Base-by-base conservation (phyloP, 2,888 invertebrate species). In the Phaedon cochleariae region DNA sequence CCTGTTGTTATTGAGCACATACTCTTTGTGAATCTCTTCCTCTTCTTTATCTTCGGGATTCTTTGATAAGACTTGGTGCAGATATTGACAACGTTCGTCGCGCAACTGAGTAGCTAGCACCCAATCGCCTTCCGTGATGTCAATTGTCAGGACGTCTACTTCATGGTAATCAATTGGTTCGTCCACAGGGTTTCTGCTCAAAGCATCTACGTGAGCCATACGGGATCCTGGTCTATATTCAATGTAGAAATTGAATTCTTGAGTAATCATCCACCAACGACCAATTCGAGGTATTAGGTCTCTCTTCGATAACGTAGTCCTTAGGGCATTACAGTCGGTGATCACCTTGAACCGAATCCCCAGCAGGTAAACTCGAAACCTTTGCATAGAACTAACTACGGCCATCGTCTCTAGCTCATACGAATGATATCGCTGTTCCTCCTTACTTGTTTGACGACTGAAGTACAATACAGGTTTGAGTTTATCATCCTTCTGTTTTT, bases 331-430 rank as follows among this genome's bases (percentile, higher is more conserved):
- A 48, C 80, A 81, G 55, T 83, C 82, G 0, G 76, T 79, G 1
- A 74, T 61, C 1, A 79, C 67, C 6, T 64, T 74, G 41, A 79
- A 77, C 1, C 48, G 46, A 5, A 68, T 65, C 1, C 76, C 76
- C 10, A 74, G 64, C 0, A 79, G 53, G 54, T 78, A 79, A 10
- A 69, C 65, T 20, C 75, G 67, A 62, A 79, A 77, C 52, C 76
- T 64, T 29, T 66, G 21, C 3, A 77, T 29, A 1, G 73, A 73
- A 37, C 68, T 75, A 0, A 80, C 71, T 0, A 80, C 72, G 0
- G 80, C 82, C 61, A 81, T 65, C 5, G 74, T 71, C 59, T 81
- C 78, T 12, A 73, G 51, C 34, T 81, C 78, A n/a, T 75, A 72
- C 5, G 74, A 72, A 17, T 75, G 73, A 49, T 79, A 81, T 5